Conservation (phyloP, 2,797 vertebrate genomes). For the Geotrypetes seraphini region DNA sequence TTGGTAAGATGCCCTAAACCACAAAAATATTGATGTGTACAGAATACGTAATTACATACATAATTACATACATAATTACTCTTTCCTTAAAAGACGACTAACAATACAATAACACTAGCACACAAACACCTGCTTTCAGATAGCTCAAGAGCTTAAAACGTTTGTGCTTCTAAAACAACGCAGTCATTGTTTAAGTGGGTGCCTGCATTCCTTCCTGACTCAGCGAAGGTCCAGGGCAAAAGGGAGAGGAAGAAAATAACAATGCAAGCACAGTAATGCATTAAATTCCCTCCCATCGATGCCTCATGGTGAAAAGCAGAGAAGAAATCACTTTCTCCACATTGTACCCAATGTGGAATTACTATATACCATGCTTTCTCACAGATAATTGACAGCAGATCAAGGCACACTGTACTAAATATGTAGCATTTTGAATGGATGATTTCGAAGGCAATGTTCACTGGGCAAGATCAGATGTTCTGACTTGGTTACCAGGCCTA, state of each 20-base stretch:
- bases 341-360: too few relatives aligned
- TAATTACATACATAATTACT: conserved; percentile 30
- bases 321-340: conserved; percentile 21
- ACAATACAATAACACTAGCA: conserved; percentile 43
- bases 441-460: conserved; percentile 48
- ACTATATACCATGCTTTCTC: conserved; percentile 38
- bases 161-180: conserved; percentile 75
- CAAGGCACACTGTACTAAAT: conserved; percentile 63
- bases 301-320: conserved; percentile 27
- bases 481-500: conserved; percentile 63
- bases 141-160: conserved; percentile 51
- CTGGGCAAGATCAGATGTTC: conserved; percentile 67
- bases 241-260: background rate
- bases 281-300: background rate
- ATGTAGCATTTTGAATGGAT: conserved; percentile 36
- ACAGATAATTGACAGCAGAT: conserved; percentile 47
- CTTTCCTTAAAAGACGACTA: conserved; percentile 34
- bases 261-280: background rate
- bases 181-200: too few relatives aligned
- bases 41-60: too few relatives aligned
- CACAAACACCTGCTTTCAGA: conserved; percentile 48
- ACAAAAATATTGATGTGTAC: conserved; percentile 43
- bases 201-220: too few relatives aligned
- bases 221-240: too few relatives aligned
- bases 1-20: conserved; percentile 39